Evolutionary conservation across 2,797 vertebrate species (phyloP).

Genomic region (Poeciliopsis paucimaculata): DNA sequence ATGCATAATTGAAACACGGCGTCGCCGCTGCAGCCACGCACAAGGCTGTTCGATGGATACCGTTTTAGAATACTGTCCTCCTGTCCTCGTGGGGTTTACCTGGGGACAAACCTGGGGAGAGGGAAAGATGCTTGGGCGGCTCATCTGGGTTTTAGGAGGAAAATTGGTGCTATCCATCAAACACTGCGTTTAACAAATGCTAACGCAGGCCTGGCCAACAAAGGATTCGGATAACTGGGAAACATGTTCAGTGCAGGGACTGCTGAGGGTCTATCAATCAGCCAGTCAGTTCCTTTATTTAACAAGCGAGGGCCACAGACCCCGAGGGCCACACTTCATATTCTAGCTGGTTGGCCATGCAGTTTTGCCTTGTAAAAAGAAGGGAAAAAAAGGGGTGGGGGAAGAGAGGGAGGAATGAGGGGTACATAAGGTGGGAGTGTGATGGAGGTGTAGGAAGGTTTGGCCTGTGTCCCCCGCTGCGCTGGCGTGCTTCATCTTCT

Average conservation of each 20-base stretch:
- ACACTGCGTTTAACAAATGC: slow-evolving; percentile 80
- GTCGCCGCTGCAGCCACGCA: slow-evolving; percentile 49
- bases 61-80: slow-evolving; percentile 79
- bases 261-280: slow-evolving; percentile 86
- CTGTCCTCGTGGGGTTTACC: slow-evolving; percentile 73
- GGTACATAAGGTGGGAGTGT: slow-evolving; percentile 56
- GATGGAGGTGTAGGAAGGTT: slow-evolving; percentile 72
- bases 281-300: slow-evolving; percentile 92
- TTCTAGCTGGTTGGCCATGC: slow-evolving; percentile 83
- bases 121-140: slow-evolving; percentile 78
- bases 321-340: slow-evolving; percentile 82
- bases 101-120: slow-evolving; percentile 70
- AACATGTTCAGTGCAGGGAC: slow-evolving; percentile 79
- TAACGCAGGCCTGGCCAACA: slow-evolving; percentile 73
- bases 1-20: slow-evolving; percentile 81
- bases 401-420: slow-evolving; percentile 59
- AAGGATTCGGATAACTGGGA: slow-evolving; percentile 81
- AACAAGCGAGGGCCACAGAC: slow-evolving; percentile 86
- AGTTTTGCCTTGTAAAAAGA: slow-evolving; percentile 66
- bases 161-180: slow-evolving; percentile 88
- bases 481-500: slow-evolving; percentile 82
- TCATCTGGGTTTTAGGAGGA: slow-evolving; percentile 81
- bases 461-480: slow-evolving; percentile 77
- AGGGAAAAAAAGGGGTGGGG: slow-evolving; percentile 45
- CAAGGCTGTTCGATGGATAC: slow-evolving; percentile 81